Evolutionary conservation across 2,113 vertebrate genomes (phyloP).

Genomic region (Brienomyrus brachyistius): DNA sequence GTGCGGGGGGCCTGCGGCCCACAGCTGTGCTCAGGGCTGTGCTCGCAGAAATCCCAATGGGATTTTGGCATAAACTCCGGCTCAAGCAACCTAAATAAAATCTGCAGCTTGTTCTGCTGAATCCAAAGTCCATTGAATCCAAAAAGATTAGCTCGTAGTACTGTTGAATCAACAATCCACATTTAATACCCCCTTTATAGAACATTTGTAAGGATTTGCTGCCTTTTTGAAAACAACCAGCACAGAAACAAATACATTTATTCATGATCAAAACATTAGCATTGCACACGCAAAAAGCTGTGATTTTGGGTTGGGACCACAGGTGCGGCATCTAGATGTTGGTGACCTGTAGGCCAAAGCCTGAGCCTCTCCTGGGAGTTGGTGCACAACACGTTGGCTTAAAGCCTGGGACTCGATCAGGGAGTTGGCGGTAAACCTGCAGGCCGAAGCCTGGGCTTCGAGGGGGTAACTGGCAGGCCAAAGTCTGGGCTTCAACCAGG

Average conservation of each 20-base stretch:
- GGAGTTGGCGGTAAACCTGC: conserved; percentile 79
- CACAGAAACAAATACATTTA: background rate
- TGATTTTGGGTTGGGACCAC: background rate
- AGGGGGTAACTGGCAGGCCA: background rate
- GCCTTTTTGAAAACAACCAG: background rate
- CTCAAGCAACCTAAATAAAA: background rate
- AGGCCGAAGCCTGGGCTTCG: background rate
- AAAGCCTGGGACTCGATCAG: conserved; percentile 49
- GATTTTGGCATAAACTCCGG: background rate
- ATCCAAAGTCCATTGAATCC: background rate
- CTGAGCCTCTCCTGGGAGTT: background rate
- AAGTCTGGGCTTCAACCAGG: conserved; percentile 55
- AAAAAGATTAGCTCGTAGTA: background rate
- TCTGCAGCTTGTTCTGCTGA: background rate
- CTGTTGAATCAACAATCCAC: background rate
- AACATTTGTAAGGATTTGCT: background rate
- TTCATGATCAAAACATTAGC: background rate
- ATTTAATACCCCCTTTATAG: background rate
- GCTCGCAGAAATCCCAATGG: background rate
- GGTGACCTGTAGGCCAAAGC: background rate
- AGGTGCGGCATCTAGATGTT: background rate
- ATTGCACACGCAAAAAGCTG: background rate
- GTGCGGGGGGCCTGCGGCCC: conserved; percentile 3
- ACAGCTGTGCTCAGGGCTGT: background rate
- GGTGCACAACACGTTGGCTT: background rate